phyloP scores from a whole-genome alignment of 2,113 vertebrate species.

The Datnioides undecimradiatus region DNA sequence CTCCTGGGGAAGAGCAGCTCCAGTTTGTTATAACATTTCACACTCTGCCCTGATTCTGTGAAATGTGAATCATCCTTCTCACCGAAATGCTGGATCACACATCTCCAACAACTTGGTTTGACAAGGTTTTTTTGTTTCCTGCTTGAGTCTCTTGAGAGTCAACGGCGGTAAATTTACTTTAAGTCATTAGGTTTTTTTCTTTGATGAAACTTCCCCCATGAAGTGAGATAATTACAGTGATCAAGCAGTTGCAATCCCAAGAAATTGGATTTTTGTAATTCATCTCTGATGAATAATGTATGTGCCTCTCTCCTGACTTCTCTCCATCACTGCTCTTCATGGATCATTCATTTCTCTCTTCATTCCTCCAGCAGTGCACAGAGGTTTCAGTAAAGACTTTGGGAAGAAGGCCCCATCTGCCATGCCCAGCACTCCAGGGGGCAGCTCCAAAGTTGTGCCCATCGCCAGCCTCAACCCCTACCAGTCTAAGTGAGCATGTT shows the following conservation, averaged over 20 bases:
- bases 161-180: constrained; percentile 31
- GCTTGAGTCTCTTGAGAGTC: constrained; percentile 15
- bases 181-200: constrained; percentile 40
- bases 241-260: constrained; percentile 62
- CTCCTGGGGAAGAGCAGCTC: constrained; percentile 64
- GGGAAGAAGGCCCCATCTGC: constrained; percentile 79
- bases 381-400: constrained; percentile 83
- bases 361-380: constrained; percentile 79
- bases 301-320: constrained; percentile 58
- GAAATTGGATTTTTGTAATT: constrained; percentile 68
- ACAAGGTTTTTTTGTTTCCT: constrained; percentile 50
- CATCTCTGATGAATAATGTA: constrained; percentile 61
- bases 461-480: constrained; percentile 97
- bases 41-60: constrained; percentile 72
- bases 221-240: constrained; percentile 64
- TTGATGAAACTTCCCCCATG: constrained; percentile 37
- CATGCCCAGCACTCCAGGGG: constrained; percentile 84
- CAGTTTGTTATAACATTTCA: constrained; percentile 69
- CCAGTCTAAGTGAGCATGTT: constrained; percentile 92
- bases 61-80: constrained; percentile 70
- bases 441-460: constrained; percentile 90
- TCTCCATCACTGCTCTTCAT: constrained; percentile 59
- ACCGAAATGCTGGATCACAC: constrained; percentile 57
- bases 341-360: constrained; percentile 59
- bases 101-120: constrained; percentile 35